phyloP scores from a whole-genome alignment of 1,140 invertebrate species.

The Triops cancriformis region DNA sequence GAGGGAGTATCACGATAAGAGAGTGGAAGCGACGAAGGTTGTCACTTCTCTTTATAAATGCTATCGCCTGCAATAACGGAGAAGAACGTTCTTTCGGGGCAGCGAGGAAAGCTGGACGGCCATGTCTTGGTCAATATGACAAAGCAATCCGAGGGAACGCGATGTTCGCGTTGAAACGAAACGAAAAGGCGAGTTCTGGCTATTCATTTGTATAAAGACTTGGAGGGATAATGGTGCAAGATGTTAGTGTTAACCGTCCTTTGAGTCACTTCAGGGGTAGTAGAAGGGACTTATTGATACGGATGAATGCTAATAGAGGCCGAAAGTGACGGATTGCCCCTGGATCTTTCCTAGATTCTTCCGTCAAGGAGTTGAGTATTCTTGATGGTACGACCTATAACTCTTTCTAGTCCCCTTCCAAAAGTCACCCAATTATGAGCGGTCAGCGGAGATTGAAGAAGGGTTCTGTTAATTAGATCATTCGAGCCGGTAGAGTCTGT shows the following conservation, averaged over 20 bases:
- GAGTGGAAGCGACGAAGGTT: background rate
- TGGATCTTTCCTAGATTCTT: background rate
- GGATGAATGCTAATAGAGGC: background rate
- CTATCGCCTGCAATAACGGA: background rate
- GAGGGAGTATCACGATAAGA: background rate
- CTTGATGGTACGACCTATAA: background rate
- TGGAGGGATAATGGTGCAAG: conserved; percentile 11
- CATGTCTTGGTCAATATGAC: background rate
- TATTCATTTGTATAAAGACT: background rate
- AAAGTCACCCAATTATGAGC: background rate
- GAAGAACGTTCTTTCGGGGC: background rate
- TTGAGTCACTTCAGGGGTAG: background rate
- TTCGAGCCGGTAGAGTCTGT: background rate
- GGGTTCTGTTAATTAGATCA: background rate
- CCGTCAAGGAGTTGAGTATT: background rate
- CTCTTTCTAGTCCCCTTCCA: background rate
- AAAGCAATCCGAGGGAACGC: background rate
- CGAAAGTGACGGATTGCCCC: background rate
- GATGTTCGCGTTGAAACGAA: background rate
- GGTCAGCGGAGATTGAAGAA: conserved; percentile 5
- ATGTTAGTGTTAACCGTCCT: background rate
- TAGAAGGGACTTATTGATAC: background rate
- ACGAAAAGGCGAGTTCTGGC: background rate
- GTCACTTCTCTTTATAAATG: background rate
- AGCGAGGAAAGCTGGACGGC: background rate